A percentile compares a stretch with the other conserved stretches of the same genome.
Conservation (phyloP, 2,888 invertebrate genomes). For the Heliconius cydno region DNA sequence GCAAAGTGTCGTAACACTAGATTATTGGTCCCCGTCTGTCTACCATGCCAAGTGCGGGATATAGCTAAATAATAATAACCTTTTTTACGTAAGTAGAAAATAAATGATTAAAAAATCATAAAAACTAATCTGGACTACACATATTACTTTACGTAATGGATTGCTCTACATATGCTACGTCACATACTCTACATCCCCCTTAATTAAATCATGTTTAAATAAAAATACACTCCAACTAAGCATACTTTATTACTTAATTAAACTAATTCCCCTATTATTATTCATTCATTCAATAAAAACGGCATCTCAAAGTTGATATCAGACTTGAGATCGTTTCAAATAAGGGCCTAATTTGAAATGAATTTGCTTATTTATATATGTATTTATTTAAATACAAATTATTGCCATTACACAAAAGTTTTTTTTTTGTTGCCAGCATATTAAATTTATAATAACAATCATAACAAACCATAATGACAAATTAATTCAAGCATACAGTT, state of each 20-base stretch:
- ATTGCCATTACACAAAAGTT: not conserved
- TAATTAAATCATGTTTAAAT: not conserved
- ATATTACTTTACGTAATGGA: not conserved
- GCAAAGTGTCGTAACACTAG: not conserved
- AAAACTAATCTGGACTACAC: not conserved
- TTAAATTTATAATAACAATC: constrained; percentile 32
- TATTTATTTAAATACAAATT: not conserved
- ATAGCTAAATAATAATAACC: not conserved
- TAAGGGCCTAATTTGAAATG: not conserved
- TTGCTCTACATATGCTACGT: not conserved
- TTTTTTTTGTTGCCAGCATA: constrained; percentile 29
- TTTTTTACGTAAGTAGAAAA: too few species aligned
- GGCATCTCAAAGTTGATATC: too few species aligned
- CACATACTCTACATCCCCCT: not conserved
- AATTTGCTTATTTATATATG: not conserved
- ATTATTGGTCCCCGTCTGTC: not conserved
- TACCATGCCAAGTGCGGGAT: not conserved
- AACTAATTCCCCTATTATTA: too few species aligned
- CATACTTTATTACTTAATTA: too few species aligned
- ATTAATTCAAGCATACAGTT: constrained; percentile 44
- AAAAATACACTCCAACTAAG: not conserved
- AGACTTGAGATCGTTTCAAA: too few species aligned
- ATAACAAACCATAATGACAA: constrained; percentile 43
- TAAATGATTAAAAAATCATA: too few species aligned
- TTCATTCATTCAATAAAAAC: too few species aligned